Conservation (phyloP, 1,140 invertebrate genomes). For the Drosophila triauraria region DNA sequence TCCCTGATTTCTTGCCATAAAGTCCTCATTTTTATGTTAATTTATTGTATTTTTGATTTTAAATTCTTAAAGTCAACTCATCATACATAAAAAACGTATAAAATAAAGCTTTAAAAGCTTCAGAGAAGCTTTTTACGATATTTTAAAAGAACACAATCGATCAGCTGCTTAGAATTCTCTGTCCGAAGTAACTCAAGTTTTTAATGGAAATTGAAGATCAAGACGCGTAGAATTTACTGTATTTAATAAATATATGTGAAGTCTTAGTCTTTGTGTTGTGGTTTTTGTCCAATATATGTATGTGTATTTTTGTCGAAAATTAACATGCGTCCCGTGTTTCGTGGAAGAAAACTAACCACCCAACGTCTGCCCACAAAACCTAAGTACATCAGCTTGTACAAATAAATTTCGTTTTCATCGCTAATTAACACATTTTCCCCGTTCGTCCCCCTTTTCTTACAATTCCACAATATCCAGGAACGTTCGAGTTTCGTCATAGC, state of each 20-base stretch:
- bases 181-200: too few species aligned
- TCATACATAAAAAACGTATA: not conserved
- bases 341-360: too few species aligned
- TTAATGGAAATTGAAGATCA: too few species aligned
- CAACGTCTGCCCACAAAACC: too few species aligned
- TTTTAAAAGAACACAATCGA: not conserved
- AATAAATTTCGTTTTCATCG: too few species aligned
- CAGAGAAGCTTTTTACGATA: not conserved
- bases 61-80: not conserved
- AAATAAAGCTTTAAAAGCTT: conserved; percentile 3
- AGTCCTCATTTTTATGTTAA: not conserved
- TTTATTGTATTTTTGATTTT: conserved; percentile 1
- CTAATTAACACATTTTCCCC: not conserved
- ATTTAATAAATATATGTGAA: too few species aligned
- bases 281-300: not conserved
- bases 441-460: conserved; percentile 5
- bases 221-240: too few species aligned
- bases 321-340: too few species aligned
- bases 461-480: conserved; percentile 7
- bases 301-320: too few species aligned
- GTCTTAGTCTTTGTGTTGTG: too few species aligned
- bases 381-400: too few species aligned
- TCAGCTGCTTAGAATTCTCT: not conserved
- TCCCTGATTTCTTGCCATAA: too few species aligned
- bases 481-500: not conserved